phyloP scores from a whole-genome alignment of 2,797 vertebrate species.

The Pseudopleuronectes americanus region DNA sequence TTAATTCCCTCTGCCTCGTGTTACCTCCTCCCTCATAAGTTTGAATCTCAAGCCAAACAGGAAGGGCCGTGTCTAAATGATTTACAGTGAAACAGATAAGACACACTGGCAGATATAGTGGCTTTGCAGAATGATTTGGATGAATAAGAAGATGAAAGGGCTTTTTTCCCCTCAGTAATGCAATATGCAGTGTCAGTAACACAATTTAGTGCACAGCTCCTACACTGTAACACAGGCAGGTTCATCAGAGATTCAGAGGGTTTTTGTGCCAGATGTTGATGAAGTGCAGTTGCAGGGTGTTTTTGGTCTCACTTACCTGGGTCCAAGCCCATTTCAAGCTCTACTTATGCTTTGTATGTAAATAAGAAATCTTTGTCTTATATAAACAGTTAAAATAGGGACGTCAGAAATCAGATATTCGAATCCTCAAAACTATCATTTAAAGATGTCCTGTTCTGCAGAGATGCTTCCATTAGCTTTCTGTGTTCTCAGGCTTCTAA shows the following conservation, averaged over 20 bases:
- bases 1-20: constrained; percentile 40
- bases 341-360: not conserved
- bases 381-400: not conserved
- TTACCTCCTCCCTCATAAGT: constrained; percentile 49
- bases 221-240: constrained; percentile 4
- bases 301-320: not conserved
- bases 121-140: constrained; percentile 47
- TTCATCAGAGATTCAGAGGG: constrained; percentile 15
- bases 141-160: constrained; percentile 40
- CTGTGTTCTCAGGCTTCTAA: not conserved
- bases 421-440: not conserved
- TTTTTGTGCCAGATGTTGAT: constrained; percentile 45
- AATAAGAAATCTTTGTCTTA: not conserved
- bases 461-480: not conserved
- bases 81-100: constrained; percentile 66
- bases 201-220: constrained; percentile 28
- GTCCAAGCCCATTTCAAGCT: not conserved
- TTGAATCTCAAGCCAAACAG: constrained; percentile 67
- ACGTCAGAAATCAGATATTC: not conserved
- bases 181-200: constrained; percentile 41
- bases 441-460: constrained; percentile 4
- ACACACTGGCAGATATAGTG: constrained; percentile 31
- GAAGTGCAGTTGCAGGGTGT: constrained; percentile 25
- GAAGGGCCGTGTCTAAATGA: constrained; percentile 65
- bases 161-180: constrained; percentile 18